These are phyloP conservation scores for Vipera ursinii DNA, from an alignment of 2,797 vertebrate species.

Conservation along the genomic window DNA sequence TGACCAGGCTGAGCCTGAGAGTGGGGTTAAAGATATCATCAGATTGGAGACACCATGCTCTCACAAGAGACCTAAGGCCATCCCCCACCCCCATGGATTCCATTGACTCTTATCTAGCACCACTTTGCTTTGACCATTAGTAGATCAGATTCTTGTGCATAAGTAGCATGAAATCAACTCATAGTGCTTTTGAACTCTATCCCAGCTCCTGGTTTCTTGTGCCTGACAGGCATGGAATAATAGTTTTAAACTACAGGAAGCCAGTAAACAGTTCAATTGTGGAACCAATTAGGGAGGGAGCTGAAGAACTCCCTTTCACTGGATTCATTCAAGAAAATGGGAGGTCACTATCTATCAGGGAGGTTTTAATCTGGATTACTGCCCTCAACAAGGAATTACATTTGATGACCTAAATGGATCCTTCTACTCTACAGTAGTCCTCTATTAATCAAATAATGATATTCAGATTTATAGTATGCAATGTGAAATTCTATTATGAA, in stretches of 20 bases:
- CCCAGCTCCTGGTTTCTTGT: not conserved
- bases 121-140: too few relatives aligned
- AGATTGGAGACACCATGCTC: not conserved
- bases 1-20: not conserved
- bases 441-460: not conserved
- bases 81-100: too few relatives aligned
- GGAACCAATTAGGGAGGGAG: not conserved
- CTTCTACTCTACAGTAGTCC: not conserved
- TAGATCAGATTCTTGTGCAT: not conserved
- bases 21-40: not conserved
- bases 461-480: not conserved
- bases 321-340: not conserved
- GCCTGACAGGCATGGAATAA: not conserved
- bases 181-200: not conserved
- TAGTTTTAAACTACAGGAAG: not conserved
- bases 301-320: not conserved
- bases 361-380: not conserved
- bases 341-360: not conserved
- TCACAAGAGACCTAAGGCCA: not conserved
- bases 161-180: not conserved
- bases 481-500: not conserved
- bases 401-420: not conserved
- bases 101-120: too few relatives aligned
- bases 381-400: not conserved
- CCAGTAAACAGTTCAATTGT: not conserved